These are phyloP conservation scores for Poecilus cupreus DNA, from an alignment of 2,888 invertebrate species.

Conservation along the genomic window DNA sequence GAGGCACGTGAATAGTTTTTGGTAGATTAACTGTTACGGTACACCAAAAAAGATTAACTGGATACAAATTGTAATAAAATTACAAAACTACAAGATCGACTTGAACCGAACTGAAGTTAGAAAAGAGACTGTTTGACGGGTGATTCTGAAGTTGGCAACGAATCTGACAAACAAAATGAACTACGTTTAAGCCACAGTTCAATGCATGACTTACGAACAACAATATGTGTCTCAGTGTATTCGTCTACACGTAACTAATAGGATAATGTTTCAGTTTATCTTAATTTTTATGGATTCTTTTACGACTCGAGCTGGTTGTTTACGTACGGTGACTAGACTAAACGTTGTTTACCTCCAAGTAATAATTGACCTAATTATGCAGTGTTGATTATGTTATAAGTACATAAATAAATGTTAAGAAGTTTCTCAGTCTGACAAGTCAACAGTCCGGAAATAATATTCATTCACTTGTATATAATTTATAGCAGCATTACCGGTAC, in stretches of 20 bases:
- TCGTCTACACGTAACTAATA: background rate
- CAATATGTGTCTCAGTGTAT: no score
- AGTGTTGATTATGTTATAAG: constrained; percentile 43
- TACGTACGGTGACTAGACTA: background rate
- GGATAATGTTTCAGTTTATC: background rate
- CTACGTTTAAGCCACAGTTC: no score
- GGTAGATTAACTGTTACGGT: background rate
- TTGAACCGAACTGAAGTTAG: background rate
- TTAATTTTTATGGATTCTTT: constrained; percentile 11
- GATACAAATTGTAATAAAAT: no score
- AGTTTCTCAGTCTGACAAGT: constrained; percentile 20
- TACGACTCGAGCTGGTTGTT: background rate
- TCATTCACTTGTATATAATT: constrained; percentile 13
- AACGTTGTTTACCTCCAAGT: constrained; percentile 24
- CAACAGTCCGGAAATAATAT: constrained; percentile 42
- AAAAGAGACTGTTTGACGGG: no score
- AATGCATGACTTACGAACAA: no score
- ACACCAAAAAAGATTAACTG: no score
- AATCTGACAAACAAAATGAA: no score
- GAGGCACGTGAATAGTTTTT: background rate
- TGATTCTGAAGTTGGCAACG: no score
- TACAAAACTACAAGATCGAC: no score
- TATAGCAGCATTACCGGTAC: background rate
- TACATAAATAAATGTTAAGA: constrained; percentile 17
- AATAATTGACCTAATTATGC: constrained; percentile 44